A percentile compares a stretch with the other conserved stretches of the same genome.
phyloP scores from a whole-genome alignment of 2,113 vertebrate species.

The Amphilophus citrinellus region DNA sequence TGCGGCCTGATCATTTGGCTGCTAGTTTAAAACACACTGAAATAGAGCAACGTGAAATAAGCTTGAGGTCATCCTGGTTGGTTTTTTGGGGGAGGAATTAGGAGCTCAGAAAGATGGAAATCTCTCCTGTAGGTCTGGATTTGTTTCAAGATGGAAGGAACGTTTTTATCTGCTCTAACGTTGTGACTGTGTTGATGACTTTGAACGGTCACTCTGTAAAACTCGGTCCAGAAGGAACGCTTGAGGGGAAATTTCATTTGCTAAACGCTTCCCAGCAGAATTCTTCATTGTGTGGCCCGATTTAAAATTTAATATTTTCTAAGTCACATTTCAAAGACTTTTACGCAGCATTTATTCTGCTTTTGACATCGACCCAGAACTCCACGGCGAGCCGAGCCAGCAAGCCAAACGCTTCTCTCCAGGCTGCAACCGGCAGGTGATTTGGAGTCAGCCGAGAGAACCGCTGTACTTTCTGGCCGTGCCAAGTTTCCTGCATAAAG shows the following conservation, averaged over 20 bases:
- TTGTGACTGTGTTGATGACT: constrained; percentile 23
- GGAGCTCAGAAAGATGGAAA: constrained; percentile 22
- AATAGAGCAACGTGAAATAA: not conserved
- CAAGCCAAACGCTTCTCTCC: constrained; percentile 33
- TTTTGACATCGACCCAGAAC: constrained; percentile 57
- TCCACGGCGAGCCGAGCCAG: constrained; percentile 17
- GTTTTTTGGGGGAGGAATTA: not conserved
- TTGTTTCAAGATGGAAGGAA: not conserved
- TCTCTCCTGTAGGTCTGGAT: constrained; percentile 56
- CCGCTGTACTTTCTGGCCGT: not conserved
- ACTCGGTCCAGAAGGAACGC: constrained; percentile 14
- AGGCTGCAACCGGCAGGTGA: constrained; percentile 65
- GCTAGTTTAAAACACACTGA: not conserved
- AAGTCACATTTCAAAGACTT: constrained; percentile 46
- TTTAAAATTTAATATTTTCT: constrained; percentile 42
- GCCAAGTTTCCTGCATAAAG: constrained; percentile 68
- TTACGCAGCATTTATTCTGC: constrained; percentile 55
- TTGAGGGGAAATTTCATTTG: constrained; percentile 39
- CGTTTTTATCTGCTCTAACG: constrained; percentile 17
- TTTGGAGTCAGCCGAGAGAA: constrained; percentile 42
- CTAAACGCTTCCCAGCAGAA: constrained; percentile 33
- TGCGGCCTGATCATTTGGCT: not conserved
- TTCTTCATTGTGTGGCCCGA: constrained; percentile 55
- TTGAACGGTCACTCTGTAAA: constrained; percentile 35
- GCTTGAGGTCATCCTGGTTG: constrained; percentile 15